Conservation (phyloP, 2,888 invertebrate genomes). For the Shargacucullia verbasci region DNA sequence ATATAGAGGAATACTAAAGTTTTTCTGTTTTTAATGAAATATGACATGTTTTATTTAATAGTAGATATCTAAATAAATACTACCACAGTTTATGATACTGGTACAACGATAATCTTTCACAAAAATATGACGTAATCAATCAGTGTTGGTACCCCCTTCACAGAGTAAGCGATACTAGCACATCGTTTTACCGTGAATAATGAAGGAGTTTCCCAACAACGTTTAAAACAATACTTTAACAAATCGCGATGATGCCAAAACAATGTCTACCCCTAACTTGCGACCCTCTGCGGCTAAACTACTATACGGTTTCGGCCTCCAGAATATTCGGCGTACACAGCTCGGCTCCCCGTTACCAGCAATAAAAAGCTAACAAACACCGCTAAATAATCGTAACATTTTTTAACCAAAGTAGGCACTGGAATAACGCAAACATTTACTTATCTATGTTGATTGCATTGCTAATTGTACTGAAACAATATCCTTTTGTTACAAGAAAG, state of each 20-base stretch:
- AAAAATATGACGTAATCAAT: background rate
- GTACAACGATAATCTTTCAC: background rate
- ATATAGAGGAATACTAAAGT: background rate
- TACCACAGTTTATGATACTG: background rate
- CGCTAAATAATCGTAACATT: conserved; percentile 58
- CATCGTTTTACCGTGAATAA: background rate
- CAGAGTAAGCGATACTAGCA: background rate
- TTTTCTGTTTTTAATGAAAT: background rate
- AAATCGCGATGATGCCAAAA: conserved; percentile 18
- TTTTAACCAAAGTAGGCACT: conserved; percentile 57
- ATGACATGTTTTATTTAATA: background rate
- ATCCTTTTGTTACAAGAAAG: conserved; percentile 85
- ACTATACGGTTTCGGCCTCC: conserved; percentile 29
- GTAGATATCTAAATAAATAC: background rate
- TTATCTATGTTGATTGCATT: conserved; percentile 85
- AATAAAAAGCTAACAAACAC: conserved; percentile 44
- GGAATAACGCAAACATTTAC: conserved; percentile 72
- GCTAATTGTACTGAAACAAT: conserved; percentile 85
- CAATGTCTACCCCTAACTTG: conserved; percentile 9
- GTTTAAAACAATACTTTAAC: conserved; percentile 19
- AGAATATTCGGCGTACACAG: conserved; percentile 6
- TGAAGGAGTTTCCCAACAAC: conserved; percentile 1
- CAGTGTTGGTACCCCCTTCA: no score
- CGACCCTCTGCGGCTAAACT: background rate
- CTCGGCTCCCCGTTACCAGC: conserved; percentile 15